phyloP scores from a whole-genome alignment of 2,797 vertebrate genomes.

The Ctenosaura bakeri region DNA sequence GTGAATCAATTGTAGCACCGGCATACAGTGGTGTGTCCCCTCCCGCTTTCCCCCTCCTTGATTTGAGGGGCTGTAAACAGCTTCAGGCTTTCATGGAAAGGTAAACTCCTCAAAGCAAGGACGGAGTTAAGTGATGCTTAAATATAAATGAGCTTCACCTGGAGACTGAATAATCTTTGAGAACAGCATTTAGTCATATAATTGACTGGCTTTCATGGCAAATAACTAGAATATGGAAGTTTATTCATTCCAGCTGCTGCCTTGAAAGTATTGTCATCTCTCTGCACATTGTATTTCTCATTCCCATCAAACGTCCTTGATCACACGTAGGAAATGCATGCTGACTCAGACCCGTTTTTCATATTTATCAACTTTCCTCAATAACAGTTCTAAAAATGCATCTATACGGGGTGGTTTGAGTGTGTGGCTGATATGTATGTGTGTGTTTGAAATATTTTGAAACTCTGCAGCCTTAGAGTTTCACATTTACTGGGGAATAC shows the following conservation, averaged over 20 bases:
- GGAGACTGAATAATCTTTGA: conserved; percentile 57
- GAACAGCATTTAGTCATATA: conserved; percentile 58
- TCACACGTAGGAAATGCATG: conserved; percentile 47
- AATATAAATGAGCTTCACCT: conserved; percentile 64
- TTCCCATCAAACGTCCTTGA: conserved; percentile 35
- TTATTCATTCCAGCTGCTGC: conserved; percentile 12
- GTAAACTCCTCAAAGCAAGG: conserved; percentile 51
- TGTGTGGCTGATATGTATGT: neutral
- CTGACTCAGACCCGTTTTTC: conserved; percentile 32
- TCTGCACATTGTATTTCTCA: conserved; percentile 35
- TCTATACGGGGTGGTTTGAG: too few relatives aligned
- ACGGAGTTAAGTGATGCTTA: conserved; percentile 62
- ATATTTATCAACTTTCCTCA: conserved; percentile 15
- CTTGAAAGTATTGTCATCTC: conserved; percentile 39
- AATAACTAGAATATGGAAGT: conserved; percentile 19
- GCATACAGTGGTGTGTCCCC: neutral
- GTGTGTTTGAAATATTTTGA: neutral
- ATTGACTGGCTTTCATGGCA: conserved; percentile 53
- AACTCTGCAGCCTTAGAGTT: neutral
- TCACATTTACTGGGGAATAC: neutral
- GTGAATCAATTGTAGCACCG: neutral
- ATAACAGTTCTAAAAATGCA: neutral
- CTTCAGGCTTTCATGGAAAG: conserved; percentile 39
- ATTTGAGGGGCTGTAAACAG: conserved; percentile 37
- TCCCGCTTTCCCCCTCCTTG: neutral